phyloP scores from a whole-genome alignment of 2,113 vertebrate genomes.

The Drymodes brunneopygia region DNA sequence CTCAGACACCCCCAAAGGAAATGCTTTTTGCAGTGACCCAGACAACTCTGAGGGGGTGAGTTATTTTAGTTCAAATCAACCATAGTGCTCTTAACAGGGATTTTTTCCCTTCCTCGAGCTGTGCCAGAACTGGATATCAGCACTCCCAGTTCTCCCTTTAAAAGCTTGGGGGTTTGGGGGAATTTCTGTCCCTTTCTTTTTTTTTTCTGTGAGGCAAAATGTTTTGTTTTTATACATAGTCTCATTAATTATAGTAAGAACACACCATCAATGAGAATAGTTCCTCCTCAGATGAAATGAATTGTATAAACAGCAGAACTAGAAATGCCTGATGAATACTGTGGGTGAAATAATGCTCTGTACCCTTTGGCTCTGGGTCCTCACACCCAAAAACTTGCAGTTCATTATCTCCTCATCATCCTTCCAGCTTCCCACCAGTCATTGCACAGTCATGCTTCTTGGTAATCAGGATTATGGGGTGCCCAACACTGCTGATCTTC shows the following conservation, averaged over 20 bases:
- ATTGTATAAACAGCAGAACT: neutral
- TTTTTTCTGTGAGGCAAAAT: neutral
- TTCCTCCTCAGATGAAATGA: neutral
- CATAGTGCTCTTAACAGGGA: neutral
- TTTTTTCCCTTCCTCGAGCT: neutral
- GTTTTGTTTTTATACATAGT: neutral
- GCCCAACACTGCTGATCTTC: neutral
- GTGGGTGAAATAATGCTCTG: neutral
- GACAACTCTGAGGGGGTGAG: neutral
- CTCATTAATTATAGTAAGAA: neutral
- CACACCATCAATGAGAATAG: neutral
- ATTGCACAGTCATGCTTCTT: neutral
- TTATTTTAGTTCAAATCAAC: neutral
- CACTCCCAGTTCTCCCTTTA: neutral
- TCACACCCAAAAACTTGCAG: neutral
- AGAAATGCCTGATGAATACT: neutral
- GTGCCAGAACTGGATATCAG: neutral
- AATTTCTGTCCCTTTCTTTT: neutral
- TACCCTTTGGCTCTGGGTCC: neutral
- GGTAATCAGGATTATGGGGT: neutral
- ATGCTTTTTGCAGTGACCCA: neutral
- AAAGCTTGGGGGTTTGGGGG: neutral
- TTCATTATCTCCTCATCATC: neutral
- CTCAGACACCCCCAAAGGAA: neutral
- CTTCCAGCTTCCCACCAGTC: neutral